These are phyloP conservation scores for Xanthia icteritia DNA, from an alignment of 2,888 invertebrate genomes.

Conservation along the genomic window DNA sequence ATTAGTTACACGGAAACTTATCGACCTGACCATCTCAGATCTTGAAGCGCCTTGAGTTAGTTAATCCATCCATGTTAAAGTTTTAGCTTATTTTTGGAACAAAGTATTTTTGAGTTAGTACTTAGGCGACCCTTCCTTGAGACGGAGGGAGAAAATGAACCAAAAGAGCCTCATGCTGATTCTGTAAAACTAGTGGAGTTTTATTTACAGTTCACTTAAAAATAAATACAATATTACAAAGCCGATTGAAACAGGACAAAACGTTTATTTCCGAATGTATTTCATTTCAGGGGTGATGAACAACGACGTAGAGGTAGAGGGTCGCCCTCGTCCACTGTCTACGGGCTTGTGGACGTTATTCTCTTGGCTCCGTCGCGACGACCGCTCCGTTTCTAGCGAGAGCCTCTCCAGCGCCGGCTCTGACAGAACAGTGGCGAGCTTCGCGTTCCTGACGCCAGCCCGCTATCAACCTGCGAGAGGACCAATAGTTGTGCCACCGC, in stretches of 20 bases:
- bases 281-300: slow-evolving; percentile 84
- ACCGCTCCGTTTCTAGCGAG: slow-evolving; percentile 81
- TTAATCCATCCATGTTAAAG: not conserved
- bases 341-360: slow-evolving; percentile 91
- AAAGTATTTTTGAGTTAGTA: slow-evolving; percentile 3
- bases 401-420: slow-evolving; percentile 93
- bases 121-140: not conserved
- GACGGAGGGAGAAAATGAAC: not conserved
- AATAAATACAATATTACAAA: not conserved
- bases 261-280: slow-evolving; percentile 12
- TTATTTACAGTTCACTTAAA: slow-evolving; percentile 6
- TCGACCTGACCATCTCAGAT: not conserved
- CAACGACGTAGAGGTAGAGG: slow-evolving; percentile 77
- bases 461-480: slow-evolving; percentile 83
- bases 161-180: not conserved
- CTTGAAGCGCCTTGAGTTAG: not conserved
- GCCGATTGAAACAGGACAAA: not conserved
- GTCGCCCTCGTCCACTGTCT: slow-evolving; percentile 86
- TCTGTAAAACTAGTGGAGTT: not conserved
- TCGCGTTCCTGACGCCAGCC: slow-evolving; percentile 92
- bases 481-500: slow-evolving; percentile 85
- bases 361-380: slow-evolving; percentile 93
- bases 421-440: slow-evolving; percentile 93
- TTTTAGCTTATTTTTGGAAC: slow-evolving; percentile 5
- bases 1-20: slow-evolving; percentile 1